A percentile compares a stretch with the other conserved stretches of the same genome.
Evolutionary conservation across 1,140 invertebrate genomes (phyloP).

Genomic region (Bombus vancouverensis): DNA sequence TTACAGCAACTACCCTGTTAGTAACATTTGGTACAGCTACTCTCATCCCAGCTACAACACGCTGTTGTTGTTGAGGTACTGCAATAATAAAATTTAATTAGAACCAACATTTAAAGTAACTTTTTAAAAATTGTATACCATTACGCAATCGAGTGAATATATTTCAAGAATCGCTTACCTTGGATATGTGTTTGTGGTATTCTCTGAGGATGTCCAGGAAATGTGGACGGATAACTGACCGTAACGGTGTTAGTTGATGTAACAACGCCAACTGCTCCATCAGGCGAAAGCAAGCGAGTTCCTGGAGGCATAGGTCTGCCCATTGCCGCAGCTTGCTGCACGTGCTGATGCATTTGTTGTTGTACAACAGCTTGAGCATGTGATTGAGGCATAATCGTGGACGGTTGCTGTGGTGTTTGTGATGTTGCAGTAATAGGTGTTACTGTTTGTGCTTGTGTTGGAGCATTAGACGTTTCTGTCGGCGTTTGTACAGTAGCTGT

Average conservation of each 20-base stretch:
- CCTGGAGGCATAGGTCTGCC: slow-evolving; percentile 85
- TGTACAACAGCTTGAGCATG: slow-evolving; percentile 78
- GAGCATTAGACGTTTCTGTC: slow-evolving; percentile 66
- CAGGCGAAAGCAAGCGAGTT: slow-evolving; percentile 84
- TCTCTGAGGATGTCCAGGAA: slow-evolving; percentile 79
- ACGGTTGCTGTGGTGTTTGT: slow-evolving; percentile 63
- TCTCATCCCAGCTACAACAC: slow-evolving; percentile 73
- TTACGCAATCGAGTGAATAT: neutral
- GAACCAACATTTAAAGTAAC: neutral
- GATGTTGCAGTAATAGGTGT: slow-evolving; percentile 60
- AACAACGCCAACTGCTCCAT: slow-evolving; percentile 86
- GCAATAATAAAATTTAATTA: slow-evolving; percentile 11
- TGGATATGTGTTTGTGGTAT: slow-evolving; percentile 77
- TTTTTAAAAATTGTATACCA: neutral
- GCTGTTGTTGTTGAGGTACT: slow-evolving; percentile 74
- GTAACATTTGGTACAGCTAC: slow-evolving; percentile 75
- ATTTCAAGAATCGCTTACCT: slow-evolving; percentile 62
- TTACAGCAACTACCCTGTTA: slow-evolving; percentile 78
- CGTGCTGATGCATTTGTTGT: slow-evolving; percentile 84
- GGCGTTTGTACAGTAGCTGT: slow-evolving; percentile 63
- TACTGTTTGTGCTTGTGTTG: slow-evolving; percentile 65
- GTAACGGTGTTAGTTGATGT: slow-evolving; percentile 86
- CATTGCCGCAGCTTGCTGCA: slow-evolving; percentile 85
- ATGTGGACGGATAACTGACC: slow-evolving; percentile 84
- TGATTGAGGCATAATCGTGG: slow-evolving; percentile 66